Evolutionary conservation across 2,797 vertebrate genomes (phyloP), one percentile per base, ranked within the genome.

Genomic region (Eremophila alpestris): DNA sequence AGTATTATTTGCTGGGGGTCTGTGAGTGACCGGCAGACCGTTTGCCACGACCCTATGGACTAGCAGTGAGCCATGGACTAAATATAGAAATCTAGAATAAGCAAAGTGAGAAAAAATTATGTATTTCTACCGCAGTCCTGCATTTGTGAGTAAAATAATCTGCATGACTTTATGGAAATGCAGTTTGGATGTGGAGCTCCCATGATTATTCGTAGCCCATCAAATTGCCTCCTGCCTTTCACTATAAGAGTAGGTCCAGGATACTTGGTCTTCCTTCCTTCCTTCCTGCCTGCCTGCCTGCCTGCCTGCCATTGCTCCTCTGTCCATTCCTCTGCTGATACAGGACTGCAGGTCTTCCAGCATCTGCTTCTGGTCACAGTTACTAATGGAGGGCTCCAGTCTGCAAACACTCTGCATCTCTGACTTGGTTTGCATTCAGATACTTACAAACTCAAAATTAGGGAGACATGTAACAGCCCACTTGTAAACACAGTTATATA

Each of bases 241-340:
- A 7, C 45, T 27, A 14, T 22, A 76, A 29, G 0, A 2, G 16
- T n/a, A 12, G 0, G 0, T 48, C 60, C 5, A 2, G 0, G 6
- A 14, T 19, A 40, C 23, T 26, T 13, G 13, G 12, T 34, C 23
- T 38, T 23, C 40, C 29, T 62, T 22, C 58, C 34, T 36, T 13
- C 34, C 56, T 45, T 0, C 51, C 40, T 45, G 0, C 32, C 40
- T 24, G 0, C 51, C 20, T 43, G 1, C 29, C 29, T n/a, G 0
- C 16, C 38, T 45, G 7, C 30, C 21, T 70, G 15, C 27, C 36
- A 10, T 4, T 49, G 3, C 30, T 88, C 24, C 26, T 87, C 64
- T 6, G 2, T 54, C 5, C 5, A 21, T 45, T 60, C 32, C 29
- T 62, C 56, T 36, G n/a, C 17, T 52, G 29, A 55, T 19, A 15